Evolutionary conservation across 2,797 vertebrate species (phyloP).

Genomic region (Xenops minutus): DNA sequence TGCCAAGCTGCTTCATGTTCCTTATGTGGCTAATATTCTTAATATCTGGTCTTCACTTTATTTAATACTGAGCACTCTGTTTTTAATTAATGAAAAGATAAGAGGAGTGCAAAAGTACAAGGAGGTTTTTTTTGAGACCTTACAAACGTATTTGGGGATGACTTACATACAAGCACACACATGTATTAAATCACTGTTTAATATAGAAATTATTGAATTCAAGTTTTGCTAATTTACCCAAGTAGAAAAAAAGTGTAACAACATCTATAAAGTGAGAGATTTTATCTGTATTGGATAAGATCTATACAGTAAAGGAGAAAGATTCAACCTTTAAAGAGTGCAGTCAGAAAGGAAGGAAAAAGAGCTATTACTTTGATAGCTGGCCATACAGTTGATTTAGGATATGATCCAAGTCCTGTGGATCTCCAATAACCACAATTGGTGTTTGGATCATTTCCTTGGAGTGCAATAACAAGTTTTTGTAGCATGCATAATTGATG

Average conservation of each 20-base stretch:
- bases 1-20: neutral
- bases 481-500: constrained; percentile 56
- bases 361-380: constrained; percentile 33
- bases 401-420: constrained; percentile 53
- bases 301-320: neutral
- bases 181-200: neutral
- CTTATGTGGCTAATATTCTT: neutral
- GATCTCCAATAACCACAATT: constrained; percentile 55
- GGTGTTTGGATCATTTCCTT: constrained; percentile 62
- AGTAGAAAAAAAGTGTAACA: neutral
- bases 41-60: neutral
- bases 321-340: neutral
- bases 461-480: constrained; percentile 61
- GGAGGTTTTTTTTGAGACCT: accelerated
- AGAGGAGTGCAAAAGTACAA: neutral
- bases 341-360: constrained; percentile 13
- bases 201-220: neutral
- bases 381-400: constrained; percentile 54
- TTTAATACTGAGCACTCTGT: neutral
- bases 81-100: neutral
- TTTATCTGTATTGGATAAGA: neutral
- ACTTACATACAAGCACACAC: neutral
- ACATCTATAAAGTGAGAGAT: neutral
- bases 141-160: neutral
- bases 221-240: neutral